A percentile compares a stretch with the other conserved stretches of the same genome.
These are phyloP conservation scores for Drosophila rufa DNA, from an alignment of 1,140 invertebrate genomes.

Conservation along the genomic window DNA sequence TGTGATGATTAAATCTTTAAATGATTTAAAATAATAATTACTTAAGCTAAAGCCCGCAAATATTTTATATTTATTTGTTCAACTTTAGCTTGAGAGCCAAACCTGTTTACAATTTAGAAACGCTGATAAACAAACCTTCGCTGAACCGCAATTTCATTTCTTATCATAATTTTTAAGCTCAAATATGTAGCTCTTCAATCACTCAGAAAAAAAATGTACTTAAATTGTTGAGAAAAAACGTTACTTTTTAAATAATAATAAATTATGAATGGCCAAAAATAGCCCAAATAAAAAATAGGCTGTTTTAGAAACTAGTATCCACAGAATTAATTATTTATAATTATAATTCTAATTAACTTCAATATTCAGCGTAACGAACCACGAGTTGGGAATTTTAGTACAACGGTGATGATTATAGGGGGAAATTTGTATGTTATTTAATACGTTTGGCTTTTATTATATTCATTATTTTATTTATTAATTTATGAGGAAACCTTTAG, in stretches of 20 bases:
- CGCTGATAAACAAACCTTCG: slow-evolving; percentile 26
- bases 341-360: too few relatives aligned
- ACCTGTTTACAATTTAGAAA: slow-evolving; percentile 25
- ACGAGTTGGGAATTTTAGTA: too few relatives aligned
- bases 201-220: neutral
- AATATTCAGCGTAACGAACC: too few relatives aligned
- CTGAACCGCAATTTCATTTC: slow-evolving; percentile 1
- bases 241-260: neutral
- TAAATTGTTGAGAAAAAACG: neutral
- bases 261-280: neutral
- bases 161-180: slow-evolving; percentile 22
- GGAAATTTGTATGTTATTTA: too few relatives aligned
- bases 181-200: neutral
- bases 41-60: neutral
- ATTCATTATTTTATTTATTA: too few relatives aligned
- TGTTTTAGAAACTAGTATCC: too few relatives aligned
- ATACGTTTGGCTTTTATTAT: too few relatives aligned
- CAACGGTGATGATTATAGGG: too few relatives aligned
- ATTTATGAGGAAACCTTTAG: too few relatives aligned
- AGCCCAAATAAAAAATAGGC: too few relatives aligned
- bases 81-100: slow-evolving; percentile 1
- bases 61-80: neutral
- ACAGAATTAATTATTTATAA: too few relatives aligned
- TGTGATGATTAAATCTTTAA: too few relatives aligned
- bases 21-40: neutral